Conservation (phyloP, 1,140 invertebrate species). For the Calephelis nemesis region DNA sequence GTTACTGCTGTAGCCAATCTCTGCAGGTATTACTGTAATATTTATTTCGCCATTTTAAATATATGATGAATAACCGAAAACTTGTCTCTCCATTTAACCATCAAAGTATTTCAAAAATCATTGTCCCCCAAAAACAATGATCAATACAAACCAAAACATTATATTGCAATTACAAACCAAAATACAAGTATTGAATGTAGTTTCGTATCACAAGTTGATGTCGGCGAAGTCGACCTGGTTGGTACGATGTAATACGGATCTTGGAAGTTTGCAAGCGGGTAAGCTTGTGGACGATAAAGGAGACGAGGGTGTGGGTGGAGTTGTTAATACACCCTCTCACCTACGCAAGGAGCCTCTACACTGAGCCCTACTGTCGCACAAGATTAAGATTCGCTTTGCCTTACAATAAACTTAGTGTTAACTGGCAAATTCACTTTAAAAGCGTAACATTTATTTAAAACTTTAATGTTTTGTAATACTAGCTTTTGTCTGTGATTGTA, state of each 20-base stretch:
- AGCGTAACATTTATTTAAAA: constrained; percentile 19
- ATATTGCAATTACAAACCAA: not conserved
- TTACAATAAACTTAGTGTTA: constrained; percentile 52
- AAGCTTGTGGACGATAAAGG: constrained; percentile 56
- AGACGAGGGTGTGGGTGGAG: constrained; percentile 47
- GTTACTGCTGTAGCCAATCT: too few species aligned
- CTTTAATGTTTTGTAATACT: not conserved
- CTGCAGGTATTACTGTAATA: too few species aligned
- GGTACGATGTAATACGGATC: constrained; percentile 64
- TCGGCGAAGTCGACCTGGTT: constrained; percentile 52
- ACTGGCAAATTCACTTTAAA: constrained; percentile 53
- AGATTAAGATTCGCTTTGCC: constrained; percentile 70
- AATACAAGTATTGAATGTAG: constrained; percentile 10
- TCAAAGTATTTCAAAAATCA: too few species aligned
- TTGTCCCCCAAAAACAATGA: too few species aligned
- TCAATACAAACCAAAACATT: not conserved
- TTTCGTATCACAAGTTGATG: constrained; percentile 25
- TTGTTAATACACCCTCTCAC: constrained; percentile 76
- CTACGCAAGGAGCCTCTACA: constrained; percentile 67
- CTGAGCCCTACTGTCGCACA: constrained; percentile 59
- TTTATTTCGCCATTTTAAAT: too few species aligned
- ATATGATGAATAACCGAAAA: too few species aligned
- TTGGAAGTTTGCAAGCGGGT: constrained; percentile 64
- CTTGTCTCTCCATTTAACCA: too few species aligned
- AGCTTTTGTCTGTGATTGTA: not conserved